Evolutionary conservation across 2,888 invertebrate species (phyloP), one percentile per base, ranked within the genome.

Genomic region (Allophyes oxyacanthae): DNA sequence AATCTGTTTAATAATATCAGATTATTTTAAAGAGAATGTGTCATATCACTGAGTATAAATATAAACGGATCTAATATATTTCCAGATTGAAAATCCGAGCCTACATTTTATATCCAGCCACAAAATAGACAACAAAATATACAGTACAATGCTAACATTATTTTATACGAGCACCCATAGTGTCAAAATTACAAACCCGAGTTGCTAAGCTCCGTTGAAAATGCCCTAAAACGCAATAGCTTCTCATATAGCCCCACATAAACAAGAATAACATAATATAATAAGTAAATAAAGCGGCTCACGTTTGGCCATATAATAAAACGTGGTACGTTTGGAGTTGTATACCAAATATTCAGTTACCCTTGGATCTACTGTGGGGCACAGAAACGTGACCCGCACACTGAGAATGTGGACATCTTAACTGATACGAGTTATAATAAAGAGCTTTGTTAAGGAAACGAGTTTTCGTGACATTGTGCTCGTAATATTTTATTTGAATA

Each of bases 261-360:
- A 78, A 74, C 69, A 71, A 59, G 43, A 60, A 64, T 66, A 75
- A 70, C 64, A 74, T 77, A 77, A 77, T 73, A 78, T 79, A 70
- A 83, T 82, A 84, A 84, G 78, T 78, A 81, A 85, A 85, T 81
- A 86, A 86, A 87, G 64, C 82, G 77, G 49, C 75, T 75, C 87
- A 86, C 86, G 86, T 86, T 73, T 75, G 65, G 64, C 65, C 72
- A 78, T 82, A 83, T 83, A 84, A 75, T 88, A 89, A 87, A 88
- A 88, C 86, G 85, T 83, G 86, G 78, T 72, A 79, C 79, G 79
- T 77, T 82, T 79, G 77, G 79, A 75, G 80, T 75, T 78, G 81
- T 86, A 81, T 85, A 85, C 86, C 84, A 86, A 88, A 89, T 88
- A 89, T 89, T 88, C 89, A 87, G 88, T 89, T 88, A 86, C 70